Evolutionary conservation across 2,113 vertebrate species (phyloP), one percentile per base, ranked within the genome.

Genomic region (Eublepharis macularius): DNA sequence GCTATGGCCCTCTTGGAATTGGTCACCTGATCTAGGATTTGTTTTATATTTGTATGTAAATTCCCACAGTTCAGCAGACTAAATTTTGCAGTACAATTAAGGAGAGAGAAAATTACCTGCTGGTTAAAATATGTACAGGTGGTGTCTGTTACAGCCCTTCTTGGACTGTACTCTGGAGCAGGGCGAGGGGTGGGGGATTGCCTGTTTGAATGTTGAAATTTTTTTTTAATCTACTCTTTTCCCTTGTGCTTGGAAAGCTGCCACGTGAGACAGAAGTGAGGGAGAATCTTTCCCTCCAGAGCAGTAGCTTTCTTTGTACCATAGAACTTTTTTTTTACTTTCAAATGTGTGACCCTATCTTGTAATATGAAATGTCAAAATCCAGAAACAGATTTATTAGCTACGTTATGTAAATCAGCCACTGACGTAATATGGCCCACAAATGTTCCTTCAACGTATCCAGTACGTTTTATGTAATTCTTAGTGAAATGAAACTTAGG

Each of bases 1-100:
- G 36, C 82, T 85, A 4, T 77, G n/a, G 86, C 2, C 86, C 87
- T 85, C 14, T 70, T 39, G 68, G 34, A 34, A 70, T 6, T 70
- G 68, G 68, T 39, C 36, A 70, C n/a, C 7, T 34, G 16, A n/a
- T 70, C 2, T 70, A 21, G 68, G 34, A 21, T 70, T 70, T n/a
- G n/a, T n/a, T 66, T 36, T 36, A 34, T 69, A 34, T 69, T 34
- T 69, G 5, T 17, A 14, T 17, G 7, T 17, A 29, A 47, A 4
- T 75, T 26, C 9, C 6, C 39, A 12, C 41, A 36, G 43, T 41
- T 72, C 32, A 77, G n/a, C 75, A 77, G 3, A 47, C 9, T 24
- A 36, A 54, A 16, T 39, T 74, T 41, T 45, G 43, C 43, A 7
- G 9, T 32, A 75, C 9, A 11, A 29, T n/a, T 29, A 17, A 75